A percentile compares a stretch with the other conserved stretches of the same genome.
Evolutionary conservation across 1,140 invertebrate genomes (phyloP).

Genomic region (Triops cancriformis): DNA sequence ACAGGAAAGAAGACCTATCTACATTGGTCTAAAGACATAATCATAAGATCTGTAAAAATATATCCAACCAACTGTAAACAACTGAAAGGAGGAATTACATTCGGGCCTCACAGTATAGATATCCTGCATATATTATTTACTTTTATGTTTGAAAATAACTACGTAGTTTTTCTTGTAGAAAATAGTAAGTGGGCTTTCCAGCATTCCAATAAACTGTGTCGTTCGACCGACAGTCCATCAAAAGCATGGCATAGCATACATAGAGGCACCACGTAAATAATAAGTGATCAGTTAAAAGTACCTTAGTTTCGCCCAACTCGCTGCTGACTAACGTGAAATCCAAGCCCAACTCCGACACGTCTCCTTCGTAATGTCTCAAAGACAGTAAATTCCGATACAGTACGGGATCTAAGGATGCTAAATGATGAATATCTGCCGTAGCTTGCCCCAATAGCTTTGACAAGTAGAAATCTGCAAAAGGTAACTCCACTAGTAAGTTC

Average conservation of each 20-base stretch:
- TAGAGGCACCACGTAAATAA: conserved; percentile 16
- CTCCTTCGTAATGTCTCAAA: conserved; percentile 69
- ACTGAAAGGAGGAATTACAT: too few species aligned
- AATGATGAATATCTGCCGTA: conserved; percentile 81
- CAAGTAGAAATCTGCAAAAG: conserved; percentile 86
- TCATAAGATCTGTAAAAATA: too few species aligned
- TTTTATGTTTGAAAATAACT: too few species aligned
- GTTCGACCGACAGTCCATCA: not conserved
- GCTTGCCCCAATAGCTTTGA: conserved; percentile 70
- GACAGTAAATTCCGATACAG: conserved; percentile 84
- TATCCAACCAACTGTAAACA: too few species aligned
- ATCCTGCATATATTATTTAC: too few species aligned
- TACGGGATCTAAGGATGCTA: conserved; percentile 85
- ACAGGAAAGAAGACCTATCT: too few species aligned
- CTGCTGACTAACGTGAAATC: conserved; percentile 88
- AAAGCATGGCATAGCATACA: not conserved
- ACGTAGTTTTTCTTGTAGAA: too few species aligned
- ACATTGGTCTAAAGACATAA: too few species aligned
- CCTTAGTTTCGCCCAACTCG: conserved; percentile 80
- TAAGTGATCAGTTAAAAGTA: conserved; percentile 37
- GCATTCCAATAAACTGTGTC: not conserved
- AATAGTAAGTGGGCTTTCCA: too few species aligned
- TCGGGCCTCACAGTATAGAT: too few species aligned
- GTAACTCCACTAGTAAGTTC: conserved; percentile 86
- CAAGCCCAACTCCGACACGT: conserved; percentile 67